Evolutionary conservation across 2,113 vertebrate species (phyloP), one percentile per base, ranked within the genome.

Genomic region (Mugil cephalus): DNA sequence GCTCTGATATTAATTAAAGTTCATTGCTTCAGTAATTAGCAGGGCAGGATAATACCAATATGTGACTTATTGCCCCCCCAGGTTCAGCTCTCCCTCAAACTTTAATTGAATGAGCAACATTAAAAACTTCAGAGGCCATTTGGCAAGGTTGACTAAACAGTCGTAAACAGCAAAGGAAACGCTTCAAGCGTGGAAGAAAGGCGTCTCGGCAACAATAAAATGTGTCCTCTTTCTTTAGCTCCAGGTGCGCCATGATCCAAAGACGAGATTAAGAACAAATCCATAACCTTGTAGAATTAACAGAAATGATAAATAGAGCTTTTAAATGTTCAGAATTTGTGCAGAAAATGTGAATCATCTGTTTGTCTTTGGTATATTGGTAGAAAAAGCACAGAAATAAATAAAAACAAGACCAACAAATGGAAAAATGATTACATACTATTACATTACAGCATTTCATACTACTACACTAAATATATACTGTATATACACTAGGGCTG

Each of bases 11-110:
- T 93, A 91, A 93, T 91, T 93, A 93, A 93, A 93, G 91, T 93
- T 93, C 91, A 93, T 88, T 91, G 91, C 91, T 89, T 93, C 80
- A 19, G 88, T 93, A 93, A 93, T 93, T 93, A 91, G 91, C 90
- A 50, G 84, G 70, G 88, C 84, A 79, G 88, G 85, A 91, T 93
- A 93, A 93, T 93, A 91, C 86, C 89, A 84, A 86, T 90, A 85
- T 66, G 89, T 89, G 91, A 93, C 91, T 90, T 89, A 87, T 89
- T 85, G 89, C 77, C 89, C 90, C 85, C 91, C 40, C 83, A 87
- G 91, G 88, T 89, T 82, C 69, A 74, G 65, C 78, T 85, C 86
- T 80, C 55, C 74, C 69, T 83, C 79, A 17, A 91, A 90, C 89
- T 92, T 89, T 90, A 91, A 92, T 91, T 92, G 91, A 91, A 92